Percentiles rank a stretch among this genome's conserved stretches.
Evolutionary conservation across 1,140 invertebrate genomes (phyloP).

Genomic region (Platyscapa corneri): DNA sequence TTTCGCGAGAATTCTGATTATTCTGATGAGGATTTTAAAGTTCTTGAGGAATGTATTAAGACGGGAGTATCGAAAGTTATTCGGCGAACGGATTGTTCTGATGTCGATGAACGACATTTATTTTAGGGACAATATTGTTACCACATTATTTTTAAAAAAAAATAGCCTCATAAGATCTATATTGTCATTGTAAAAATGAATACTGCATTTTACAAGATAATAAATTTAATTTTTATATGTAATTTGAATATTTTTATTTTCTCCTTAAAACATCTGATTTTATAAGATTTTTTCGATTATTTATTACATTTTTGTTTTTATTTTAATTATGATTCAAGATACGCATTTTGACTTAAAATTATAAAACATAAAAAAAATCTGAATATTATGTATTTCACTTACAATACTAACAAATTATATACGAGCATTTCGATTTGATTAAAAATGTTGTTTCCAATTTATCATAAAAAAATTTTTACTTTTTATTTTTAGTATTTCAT

Average conservation of each 20-base stretch:
- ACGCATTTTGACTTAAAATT: too few relatives aligned
- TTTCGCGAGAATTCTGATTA: slow-evolving; percentile 65
- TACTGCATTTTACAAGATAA: slow-evolving; percentile 44
- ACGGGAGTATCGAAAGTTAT: slow-evolving; percentile 65
- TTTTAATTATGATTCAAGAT: too few relatives aligned
- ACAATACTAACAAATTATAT: too few relatives aligned
- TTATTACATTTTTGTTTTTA: neutral
- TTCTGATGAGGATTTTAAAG: slow-evolving; percentile 65
- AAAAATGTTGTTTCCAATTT: too few relatives aligned
- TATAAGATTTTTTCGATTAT: neutral
- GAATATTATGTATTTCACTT: too few relatives aligned
- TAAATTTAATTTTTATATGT: slow-evolving; percentile 53
- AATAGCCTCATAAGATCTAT: slow-evolving; percentile 1
- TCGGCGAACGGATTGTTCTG: neutral
- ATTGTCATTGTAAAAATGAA: slow-evolving; percentile 31
- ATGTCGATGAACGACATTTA: neutral
- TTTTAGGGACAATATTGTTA: slow-evolving; percentile 39
- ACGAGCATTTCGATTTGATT: too few relatives aligned
- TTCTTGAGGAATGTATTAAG: slow-evolving; percentile 64
- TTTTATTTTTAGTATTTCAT: too few relatives aligned
- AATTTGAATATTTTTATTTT: neutral
- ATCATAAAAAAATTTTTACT: too few relatives aligned
- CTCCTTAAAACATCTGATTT: neutral
- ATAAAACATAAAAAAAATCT: too few relatives aligned
- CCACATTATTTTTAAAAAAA: slow-evolving; percentile 18